Evolutionary conservation across 1,140 invertebrate species (phyloP), one percentile per base, ranked within the genome.

Genomic region (Drosophila bifasciata): DNA sequence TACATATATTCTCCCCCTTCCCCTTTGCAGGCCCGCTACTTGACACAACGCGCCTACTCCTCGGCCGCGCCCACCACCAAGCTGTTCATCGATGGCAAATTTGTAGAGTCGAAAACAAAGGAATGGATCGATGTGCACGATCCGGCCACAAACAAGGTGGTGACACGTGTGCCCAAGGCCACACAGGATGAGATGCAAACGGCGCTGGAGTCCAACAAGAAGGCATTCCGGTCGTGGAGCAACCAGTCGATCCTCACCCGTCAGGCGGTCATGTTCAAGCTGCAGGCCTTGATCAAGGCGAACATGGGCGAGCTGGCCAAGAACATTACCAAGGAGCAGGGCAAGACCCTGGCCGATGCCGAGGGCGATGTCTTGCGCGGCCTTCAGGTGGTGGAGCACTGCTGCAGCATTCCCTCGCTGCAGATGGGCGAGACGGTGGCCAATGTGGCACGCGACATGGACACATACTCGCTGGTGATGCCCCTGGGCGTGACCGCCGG

Each of bases 301-400:
- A 95, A 95, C 78, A 93, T 97, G 94, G 96, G 96, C 93, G 95
- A 96, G 90, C 92, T 99, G 58, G 98, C 98, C 1, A 95, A 95
- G 62, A 98, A 96, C 90, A 97, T 99, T 36, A 99, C 99, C 9
- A 92, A 94, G 77, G 99, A 99, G 93, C 99, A 99, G 93, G 99
- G 99, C 21, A 99, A 99, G 92, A 99, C 99, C 0, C 93, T 98
- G 49, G 94, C 95, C 17, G 99, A 99, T 93, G 99, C 99, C 21
- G 98, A 99, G 91, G 99, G 99, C 49, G 99, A 99, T 93, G 98
- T 99, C 4, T 93, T 98, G 45, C 94, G 99, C 90, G 99, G 99
- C 56, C 94, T 99, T 59, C 99, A 99, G 95, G 97, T 99, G 48
- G 98, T 99, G 19, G 99, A 99, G 90, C 97, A 99, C 83, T 97